Conservation (phyloP, 2,888 invertebrate genomes). For the Noctua pronuba region DNA sequence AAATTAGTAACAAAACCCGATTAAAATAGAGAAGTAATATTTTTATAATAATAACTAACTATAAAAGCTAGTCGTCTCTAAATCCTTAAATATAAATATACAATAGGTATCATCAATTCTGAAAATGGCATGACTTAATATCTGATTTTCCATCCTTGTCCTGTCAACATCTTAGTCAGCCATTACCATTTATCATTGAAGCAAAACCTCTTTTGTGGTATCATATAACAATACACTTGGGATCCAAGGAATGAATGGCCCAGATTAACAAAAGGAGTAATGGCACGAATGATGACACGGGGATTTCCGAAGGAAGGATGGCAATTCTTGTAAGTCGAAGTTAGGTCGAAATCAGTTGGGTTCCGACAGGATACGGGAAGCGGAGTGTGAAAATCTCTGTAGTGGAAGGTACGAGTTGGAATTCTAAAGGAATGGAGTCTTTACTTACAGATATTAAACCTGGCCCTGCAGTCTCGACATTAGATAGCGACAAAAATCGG, state of each 20-base stretch:
- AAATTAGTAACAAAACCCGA: no score
- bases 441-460: constrained; percentile 1
- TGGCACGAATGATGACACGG: constrained; percentile 31
- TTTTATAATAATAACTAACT: no score
- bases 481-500: no score
- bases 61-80: no score
- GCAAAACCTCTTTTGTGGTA: constrained; percentile 29
- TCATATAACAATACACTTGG: constrained; percentile 9
- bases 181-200: constrained; percentile 40
- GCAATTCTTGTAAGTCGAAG: constrained; percentile 33
- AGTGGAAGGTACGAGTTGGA: constrained; percentile 34
- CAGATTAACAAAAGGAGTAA: constrained; percentile 49
- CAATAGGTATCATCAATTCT: background rate
- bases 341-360: constrained; percentile 38
- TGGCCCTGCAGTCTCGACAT: no score
- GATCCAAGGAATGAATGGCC: constrained; percentile 25
- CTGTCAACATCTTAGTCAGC: background rate
- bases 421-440: constrained; percentile 1
- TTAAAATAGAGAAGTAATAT: no score
- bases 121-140: background rate
- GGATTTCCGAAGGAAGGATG: constrained; percentile 39
- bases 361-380: constrained; percentile 41
- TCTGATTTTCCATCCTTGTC: background rate
- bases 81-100: no score
- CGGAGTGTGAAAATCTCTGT: constrained; percentile 50